These are phyloP conservation scores for Microtus montanus DNA, from an alignment of 2,113 vertebrate species.

Conservation along the genomic window DNA sequence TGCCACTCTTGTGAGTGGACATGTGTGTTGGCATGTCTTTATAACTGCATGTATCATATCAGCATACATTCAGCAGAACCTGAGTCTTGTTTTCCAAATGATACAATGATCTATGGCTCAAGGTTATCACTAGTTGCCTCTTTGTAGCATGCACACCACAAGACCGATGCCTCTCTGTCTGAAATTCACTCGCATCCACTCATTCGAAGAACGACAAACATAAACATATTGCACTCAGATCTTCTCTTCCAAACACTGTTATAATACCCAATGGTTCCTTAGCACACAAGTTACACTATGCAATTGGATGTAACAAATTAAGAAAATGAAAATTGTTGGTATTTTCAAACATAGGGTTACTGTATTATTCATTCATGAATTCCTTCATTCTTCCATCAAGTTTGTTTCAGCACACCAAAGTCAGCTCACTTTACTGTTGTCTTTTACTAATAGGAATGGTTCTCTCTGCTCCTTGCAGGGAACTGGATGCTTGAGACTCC, in stretches of 20 bases:
- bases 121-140: neutral
- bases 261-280: no score
- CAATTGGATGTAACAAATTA: neutral
- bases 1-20: neutral
- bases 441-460: neutral
- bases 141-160: neutral
- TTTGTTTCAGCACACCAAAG: neutral
- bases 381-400: neutral
- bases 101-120: neutral
- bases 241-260: neutral
- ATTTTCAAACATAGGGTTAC: neutral
- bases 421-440: neutral
- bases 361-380: no score
- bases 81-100: neutral
- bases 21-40: neutral
- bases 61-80: neutral
- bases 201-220: neutral
- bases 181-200: neutral
- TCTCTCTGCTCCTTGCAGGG: neutral
- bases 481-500: neutral
- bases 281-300: neutral
- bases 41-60: neutral
- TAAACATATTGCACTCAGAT: rapidly evolving
- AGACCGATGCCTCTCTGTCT: neutral
- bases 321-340: neutral